Evolutionary conservation across 2,888 invertebrate genomes (phyloP), one percentile per base, ranked within the genome.

Genomic region (Chloromyia formosa): DNA sequence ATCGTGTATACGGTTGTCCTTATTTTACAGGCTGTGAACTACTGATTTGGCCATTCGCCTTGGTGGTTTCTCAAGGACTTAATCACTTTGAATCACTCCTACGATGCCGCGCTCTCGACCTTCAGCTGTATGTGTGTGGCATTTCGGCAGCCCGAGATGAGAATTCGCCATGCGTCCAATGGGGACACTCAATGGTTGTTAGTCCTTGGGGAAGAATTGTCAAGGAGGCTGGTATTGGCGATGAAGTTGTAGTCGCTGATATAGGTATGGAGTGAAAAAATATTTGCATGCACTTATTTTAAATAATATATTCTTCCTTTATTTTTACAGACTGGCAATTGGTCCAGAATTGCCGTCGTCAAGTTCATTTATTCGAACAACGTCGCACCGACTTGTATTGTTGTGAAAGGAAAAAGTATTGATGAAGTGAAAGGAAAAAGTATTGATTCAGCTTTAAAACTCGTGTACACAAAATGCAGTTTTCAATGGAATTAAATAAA

Each of bases 51-150:
- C 97, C 98, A 0, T 96, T 93, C 22, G 97, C 97, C 1, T 98
- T 98, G 86, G 96, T 95, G 85, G 93, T 93, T 92, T 94, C 94
- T 1, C 96, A 96, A 0, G 98, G 98, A 0, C 96, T 97, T 0
- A 86, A 91, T 74, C 97, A 98, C 85, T 98, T 97, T 96, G 93
- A 96, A 82, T 84, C 96, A 3, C 86, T 98, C 18, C 92, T 91
- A 75, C 88, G 94, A 61, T 89, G 91, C 0, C 88, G 97, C 66
- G 97, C 98, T 45, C 87, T 91, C 42, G 97, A 98, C 86, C 93
- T 94, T 83, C 97, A 97, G 87, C 86, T 95, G 61, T 98, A 91
- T 87, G 93, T 96, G 53, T 94, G 93, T 22, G 90, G 92, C 1
- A 90, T 94, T 68, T 93, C 95, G 64, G 95, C 96, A 0, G 96